Conservation (phyloP, 2,113 vertebrate genomes). For the Sisor rabdophorus region DNA sequence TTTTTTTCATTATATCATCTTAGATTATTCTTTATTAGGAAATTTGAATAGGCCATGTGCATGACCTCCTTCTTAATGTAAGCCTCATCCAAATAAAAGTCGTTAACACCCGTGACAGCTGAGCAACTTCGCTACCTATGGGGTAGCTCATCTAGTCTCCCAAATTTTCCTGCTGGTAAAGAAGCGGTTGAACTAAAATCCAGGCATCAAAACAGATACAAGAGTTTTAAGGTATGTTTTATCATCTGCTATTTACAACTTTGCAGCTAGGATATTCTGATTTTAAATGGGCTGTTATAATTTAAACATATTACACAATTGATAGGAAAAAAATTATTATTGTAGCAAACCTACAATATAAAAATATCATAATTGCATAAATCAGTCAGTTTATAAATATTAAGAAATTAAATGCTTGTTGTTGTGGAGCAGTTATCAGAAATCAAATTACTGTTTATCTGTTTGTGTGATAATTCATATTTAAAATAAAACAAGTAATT, state of each 20-base stretch:
- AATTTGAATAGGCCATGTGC: conserved; percentile 23
- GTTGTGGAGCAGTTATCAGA: neutral
- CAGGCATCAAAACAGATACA: conserved; percentile 1
- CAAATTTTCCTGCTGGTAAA: conserved; percentile 37
- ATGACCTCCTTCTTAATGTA: conserved; percentile 21
- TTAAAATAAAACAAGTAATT: neutral
- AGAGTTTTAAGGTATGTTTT: conserved; percentile 37
- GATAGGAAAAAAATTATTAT: neutral
- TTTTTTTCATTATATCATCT: neutral
- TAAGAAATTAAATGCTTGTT: neutral
- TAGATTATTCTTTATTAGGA: conserved; percentile 23
- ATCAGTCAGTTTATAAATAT: neutral
- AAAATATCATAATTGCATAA: neutral
- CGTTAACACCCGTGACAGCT: conserved; percentile 38
- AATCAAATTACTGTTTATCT: neutral
- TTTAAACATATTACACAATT: no score
- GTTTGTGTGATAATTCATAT: neutral
- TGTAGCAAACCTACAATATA: neutral
- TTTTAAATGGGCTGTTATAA: neutral
- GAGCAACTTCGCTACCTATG: conserved; percentile 25
- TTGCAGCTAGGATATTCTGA: neutral
- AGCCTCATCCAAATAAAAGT: conserved; percentile 46
- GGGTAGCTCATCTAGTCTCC: conserved; percentile 23
- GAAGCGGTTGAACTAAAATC: conserved; percentile 32
- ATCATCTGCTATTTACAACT: neutral